Percentiles rank a stretch among this genome's conserved stretches.
Conservation (phyloP, 2,113 vertebrate species). For the Tichodroma muraria region DNA sequence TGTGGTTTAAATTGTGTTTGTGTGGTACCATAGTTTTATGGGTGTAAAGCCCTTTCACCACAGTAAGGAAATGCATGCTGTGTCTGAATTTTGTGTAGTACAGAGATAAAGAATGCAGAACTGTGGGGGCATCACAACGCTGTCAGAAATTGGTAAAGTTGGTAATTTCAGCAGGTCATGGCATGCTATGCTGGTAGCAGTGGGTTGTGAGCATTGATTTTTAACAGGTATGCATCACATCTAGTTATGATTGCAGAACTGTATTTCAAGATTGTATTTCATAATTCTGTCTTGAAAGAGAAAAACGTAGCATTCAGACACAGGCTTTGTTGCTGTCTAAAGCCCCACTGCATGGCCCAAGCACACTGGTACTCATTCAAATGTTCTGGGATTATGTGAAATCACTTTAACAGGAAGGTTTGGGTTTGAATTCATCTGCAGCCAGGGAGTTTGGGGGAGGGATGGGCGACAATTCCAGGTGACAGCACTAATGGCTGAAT, state of each 20-base stretch:
- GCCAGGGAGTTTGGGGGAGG: background rate
- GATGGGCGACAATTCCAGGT: background rate
- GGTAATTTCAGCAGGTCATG: background rate
- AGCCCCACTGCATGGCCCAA: background rate
- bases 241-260: background rate
- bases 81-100: background rate
- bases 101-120: background rate
- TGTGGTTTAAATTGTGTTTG: constrained; percentile 42
- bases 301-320: background rate
- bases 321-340: background rate
- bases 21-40: constrained; percentile 5
- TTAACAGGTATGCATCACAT: background rate
- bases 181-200: background rate
- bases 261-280: background rate
- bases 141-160: background rate
- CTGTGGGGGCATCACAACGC: background rate
- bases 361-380: background rate
- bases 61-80: background rate
- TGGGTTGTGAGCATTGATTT: background rate
- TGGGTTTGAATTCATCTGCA: background rate
- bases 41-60: constrained; percentile 29
- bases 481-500: background rate
- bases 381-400: background rate
- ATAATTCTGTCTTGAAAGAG: background rate
- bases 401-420: background rate